Conservation (phyloP, 2,797 vertebrate genomes). For the Telmatherina bonti region DNA sequence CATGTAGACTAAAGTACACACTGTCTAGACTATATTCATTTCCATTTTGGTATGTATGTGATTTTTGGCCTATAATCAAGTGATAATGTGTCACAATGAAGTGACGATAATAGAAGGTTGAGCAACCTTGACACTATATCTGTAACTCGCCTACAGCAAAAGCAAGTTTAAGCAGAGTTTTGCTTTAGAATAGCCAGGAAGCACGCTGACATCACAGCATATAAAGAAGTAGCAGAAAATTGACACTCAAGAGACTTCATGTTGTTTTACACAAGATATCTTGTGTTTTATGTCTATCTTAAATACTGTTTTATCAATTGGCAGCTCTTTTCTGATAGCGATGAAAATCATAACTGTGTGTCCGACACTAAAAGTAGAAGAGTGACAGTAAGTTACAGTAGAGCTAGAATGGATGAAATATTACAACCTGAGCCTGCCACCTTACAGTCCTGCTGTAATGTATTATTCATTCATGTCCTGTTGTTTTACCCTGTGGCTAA, state of each 20-base stretch:
- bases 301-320: not conserved
- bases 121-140: not conserved
- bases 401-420: not conserved
- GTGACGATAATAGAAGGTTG: slow-evolving; percentile 1
- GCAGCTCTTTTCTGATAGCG: not conserved
- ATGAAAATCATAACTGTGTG: not conserved
- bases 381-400: too few relatives aligned
- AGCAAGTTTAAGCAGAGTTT: not conserved
- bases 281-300: not conserved
- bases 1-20: slow-evolving; percentile 35
- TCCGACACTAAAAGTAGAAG: not conserved
- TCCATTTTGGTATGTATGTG: not conserved
- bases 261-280: not conserved
- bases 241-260: not conserved
- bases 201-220: not conserved
- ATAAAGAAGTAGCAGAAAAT: not conserved
- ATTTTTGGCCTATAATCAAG: not conserved
- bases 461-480: slow-evolving; percentile 9
- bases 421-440: slow-evolving; percentile 10
- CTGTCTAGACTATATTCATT: slow-evolving; percentile 24
- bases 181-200: not conserved
- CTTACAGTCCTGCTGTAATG: slow-evolving; percentile 1
- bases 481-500: slow-evolving; percentile 8
- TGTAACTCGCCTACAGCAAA: not conserved
- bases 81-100: slow-evolving; percentile 14